Evolutionary conservation across 2,888 invertebrate genomes (phyloP), one percentile per base, ranked within the genome.

Genomic region (Apantesis nais): DNA sequence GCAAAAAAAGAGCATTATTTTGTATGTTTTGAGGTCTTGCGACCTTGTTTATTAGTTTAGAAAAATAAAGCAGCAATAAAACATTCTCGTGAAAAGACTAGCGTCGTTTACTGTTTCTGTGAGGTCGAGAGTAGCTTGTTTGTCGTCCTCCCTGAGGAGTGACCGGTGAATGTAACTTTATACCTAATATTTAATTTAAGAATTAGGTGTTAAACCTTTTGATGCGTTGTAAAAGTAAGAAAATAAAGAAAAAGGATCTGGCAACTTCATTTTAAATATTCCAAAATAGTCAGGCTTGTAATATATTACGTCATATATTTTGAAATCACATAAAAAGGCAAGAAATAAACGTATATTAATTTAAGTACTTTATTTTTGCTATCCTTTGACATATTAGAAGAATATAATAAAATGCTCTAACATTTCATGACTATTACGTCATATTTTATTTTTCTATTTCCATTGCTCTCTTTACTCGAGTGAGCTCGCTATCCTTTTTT

Each of bases 371-470:
- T 25, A 55, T 25, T 55, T 25, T 25, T 55, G 12, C 3, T 12
- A 3, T 0, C 12, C 25, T 61, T 61, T 37, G 19, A 11, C 34
- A 34, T 22, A 37, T 0, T 41, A 62, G 37, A 14, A 19, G 19
- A 25, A 25, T 25, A 8, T 19, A 41, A 14, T 25, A 41, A 62
- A 62, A 25, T 25, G 55, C 12, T 55, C 2, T 25, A 55, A 12
- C 12, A 55, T 25, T 25, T 55, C 25, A 25, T 25, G n/a, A 19
- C 62, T 41, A 25, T 62, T 39, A 39, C 39, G 25, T 39, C 62
- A 39, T 12, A 39, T 62, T 62, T 25, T 41, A 14, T 7, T 62
- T 62, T 25, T 41, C 37, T 62, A 62, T 62, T 62, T 39, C 62
- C 41, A 25, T 41, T 41, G 62, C 62, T 41, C 41, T 11, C 62